Conservation (phyloP, 2,797 vertebrate species). For the Brachyrhaphis roseni region DNA sequence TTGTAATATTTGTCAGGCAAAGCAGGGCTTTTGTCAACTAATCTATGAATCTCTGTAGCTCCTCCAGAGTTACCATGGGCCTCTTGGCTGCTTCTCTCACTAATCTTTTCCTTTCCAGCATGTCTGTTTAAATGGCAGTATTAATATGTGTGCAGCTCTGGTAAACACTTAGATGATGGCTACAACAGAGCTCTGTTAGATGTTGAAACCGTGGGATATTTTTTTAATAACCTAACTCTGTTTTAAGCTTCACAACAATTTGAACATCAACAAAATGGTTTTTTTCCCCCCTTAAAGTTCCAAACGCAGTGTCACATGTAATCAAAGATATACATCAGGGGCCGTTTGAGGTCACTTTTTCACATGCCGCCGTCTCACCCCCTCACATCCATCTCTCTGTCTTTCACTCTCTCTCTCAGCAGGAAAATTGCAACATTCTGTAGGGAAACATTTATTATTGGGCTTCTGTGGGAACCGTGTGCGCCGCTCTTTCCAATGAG, state of each 20-base stretch:
- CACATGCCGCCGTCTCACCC: conserved; percentile 22
- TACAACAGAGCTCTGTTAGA: not conserved
- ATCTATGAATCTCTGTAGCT: not conserved
- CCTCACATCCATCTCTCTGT: not conserved
- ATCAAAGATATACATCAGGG: conserved; percentile 24
- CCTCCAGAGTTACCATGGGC: not conserved
- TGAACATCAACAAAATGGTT: conserved; percentile 10
- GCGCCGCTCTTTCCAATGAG: conserved; percentile 33
- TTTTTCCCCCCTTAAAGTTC: not conserved
- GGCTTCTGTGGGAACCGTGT: conserved; percentile 9
- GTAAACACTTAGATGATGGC: not conserved
- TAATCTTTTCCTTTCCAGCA: not conserved
- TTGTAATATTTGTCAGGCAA: not conserved
- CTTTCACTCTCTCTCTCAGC: not conserved
- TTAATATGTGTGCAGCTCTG: not conserved
- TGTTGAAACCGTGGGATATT: not conserved
- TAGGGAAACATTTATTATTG: conserved; percentile 42
- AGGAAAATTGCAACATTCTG: conserved; percentile 28
- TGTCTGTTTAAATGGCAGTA: not conserved
- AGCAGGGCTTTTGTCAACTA: not conserved
- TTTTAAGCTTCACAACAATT: not conserved
- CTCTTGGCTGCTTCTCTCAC: not conserved
- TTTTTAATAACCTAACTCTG: not conserved
- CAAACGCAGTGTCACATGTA: conserved; percentile 7
- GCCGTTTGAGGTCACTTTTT: conserved; percentile 32